These are phyloP conservation scores for Micrastur ruficollis DNA, from an alignment of 2,797 vertebrate genomes.

Conservation along the genomic window DNA sequence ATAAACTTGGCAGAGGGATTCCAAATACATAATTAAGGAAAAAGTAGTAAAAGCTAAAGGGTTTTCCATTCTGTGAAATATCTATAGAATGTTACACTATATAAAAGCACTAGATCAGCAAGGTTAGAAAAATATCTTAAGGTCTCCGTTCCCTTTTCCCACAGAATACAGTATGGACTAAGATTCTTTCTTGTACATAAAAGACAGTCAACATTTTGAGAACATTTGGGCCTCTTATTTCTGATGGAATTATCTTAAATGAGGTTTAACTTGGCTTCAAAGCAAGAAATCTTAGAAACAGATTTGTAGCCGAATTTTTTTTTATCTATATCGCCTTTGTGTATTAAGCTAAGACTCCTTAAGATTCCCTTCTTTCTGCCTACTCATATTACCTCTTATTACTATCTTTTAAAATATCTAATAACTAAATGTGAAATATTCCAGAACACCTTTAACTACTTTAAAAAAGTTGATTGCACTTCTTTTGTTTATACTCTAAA, in stretches of 20 bases:
- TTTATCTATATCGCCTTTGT: background rate
- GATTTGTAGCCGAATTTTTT: background rate
- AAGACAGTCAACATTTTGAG: background rate
- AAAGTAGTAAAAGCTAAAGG: constrained; percentile 4
- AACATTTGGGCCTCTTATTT: background rate
- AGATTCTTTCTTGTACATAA: background rate
- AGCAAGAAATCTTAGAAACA: background rate
- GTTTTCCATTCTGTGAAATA: constrained; percentile 7
- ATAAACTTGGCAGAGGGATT: background rate
- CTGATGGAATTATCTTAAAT: background rate
- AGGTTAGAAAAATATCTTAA: background rate
- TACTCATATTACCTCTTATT: background rate
- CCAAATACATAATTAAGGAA: background rate
- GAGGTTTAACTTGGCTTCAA: constrained; percentile 13
- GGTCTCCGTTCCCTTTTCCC: background rate
- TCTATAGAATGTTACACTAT: background rate
- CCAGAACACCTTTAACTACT: background rate
- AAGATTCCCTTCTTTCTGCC: background rate
- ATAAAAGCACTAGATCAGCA: background rate
- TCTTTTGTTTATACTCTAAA: background rate
- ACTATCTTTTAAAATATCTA: background rate
- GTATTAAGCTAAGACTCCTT: background rate
- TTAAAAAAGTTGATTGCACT: background rate
- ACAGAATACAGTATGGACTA: background rate
- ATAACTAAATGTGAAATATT: background rate